A percentile compares a stretch with the other conserved stretches of the same genome.
These are phyloP conservation scores for Cancer borealis DNA, from an alignment of 2,888 invertebrate species.

Conservation along the genomic window DNA sequence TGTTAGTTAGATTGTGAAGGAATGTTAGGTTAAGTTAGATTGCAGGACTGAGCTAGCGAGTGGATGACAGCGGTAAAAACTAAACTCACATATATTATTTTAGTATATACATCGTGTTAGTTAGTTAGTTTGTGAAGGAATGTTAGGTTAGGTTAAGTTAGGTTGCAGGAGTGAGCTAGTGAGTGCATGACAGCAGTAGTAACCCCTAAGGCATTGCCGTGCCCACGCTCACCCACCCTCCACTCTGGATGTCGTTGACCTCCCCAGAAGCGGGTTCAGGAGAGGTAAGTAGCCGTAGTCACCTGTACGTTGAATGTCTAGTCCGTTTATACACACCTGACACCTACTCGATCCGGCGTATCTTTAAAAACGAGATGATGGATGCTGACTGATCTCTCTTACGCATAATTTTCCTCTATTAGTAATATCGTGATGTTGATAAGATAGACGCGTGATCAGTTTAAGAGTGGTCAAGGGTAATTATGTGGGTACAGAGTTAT, in stretches of 20 bases:
- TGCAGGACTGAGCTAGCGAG: neutral
- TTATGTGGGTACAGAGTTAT: neutral
- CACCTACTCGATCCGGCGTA: neutral
- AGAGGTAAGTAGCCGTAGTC: neutral
- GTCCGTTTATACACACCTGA: neutral
- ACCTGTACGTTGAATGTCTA: neutral
- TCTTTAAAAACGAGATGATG: neutral
- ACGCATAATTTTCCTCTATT: neutral
- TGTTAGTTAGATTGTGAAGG: too few species aligned
- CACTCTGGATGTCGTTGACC: constrained; percentile 35
- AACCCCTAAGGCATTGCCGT: neutral
- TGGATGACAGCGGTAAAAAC: too few species aligned
- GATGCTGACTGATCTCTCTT: too few species aligned
- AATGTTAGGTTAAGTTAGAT: neutral
- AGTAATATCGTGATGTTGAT: neutral
- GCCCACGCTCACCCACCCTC: constrained; percentile 17
- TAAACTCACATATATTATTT: too few species aligned
- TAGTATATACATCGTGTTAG: too few species aligned
- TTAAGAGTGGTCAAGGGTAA: neutral
- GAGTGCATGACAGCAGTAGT: constrained; percentile 23
- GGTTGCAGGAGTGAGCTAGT: neutral
- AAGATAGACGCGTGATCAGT: neutral
- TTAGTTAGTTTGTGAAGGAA: neutral
- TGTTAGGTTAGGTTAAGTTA: neutral
- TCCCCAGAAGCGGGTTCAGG: constrained; percentile 12